A percentile compares a stretch with the other conserved stretches of the same genome.
Evolutionary conservation across 1,140 invertebrate species (phyloP).

Genomic region (Orius laevigatus): DNA sequence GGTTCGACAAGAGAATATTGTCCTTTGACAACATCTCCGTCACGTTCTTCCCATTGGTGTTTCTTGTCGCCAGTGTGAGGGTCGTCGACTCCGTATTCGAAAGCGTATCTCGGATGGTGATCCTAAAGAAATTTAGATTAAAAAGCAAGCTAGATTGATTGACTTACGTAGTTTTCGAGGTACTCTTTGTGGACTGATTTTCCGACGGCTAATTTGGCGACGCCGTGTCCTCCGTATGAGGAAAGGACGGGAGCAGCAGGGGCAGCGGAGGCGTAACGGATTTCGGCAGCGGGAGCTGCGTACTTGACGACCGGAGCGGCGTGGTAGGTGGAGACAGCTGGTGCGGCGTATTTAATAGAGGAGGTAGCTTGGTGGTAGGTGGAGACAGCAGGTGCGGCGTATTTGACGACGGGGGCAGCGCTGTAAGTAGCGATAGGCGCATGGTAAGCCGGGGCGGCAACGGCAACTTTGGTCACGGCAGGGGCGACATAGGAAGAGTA

Average conservation of each 20-base stretch:
- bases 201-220: slow-evolving; percentile 9
- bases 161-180: slow-evolving; percentile 22
- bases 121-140: slow-evolving; percentile 27
- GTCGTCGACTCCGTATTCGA: slow-evolving; percentile 33
- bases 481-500: not conserved
- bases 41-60: slow-evolving; percentile 42
- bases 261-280: slow-evolving; percentile 9
- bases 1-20: slow-evolving; percentile 62
- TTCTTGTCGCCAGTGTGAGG: slow-evolving; percentile 44
- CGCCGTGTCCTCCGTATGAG: slow-evolving; percentile 7
- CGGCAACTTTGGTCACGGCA: slow-evolving; percentile 1
- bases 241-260: slow-evolving; percentile 9
- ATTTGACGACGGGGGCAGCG: slow-evolving; percentile 2
- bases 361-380: not conserved
- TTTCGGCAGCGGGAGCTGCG: slow-evolving; percentile 3
- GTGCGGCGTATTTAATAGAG: not conserved
- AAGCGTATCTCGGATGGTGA: slow-evolving; percentile 33
- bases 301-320: slow-evolving; percentile 7
- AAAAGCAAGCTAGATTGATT: slow-evolving; percentile 3
- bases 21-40: slow-evolving; percentile 41
- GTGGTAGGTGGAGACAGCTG: slow-evolving; percentile 14
- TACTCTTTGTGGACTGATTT: slow-evolving; percentile 20
- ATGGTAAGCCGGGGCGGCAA: slow-evolving; percentile 1
- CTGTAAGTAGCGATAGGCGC: slow-evolving; percentile 9
- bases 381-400: slow-evolving; percentile 5